Evolutionary conservation across 1,140 invertebrate genomes (phyloP).

Genomic region (Tetragonula clypearis): DNA sequence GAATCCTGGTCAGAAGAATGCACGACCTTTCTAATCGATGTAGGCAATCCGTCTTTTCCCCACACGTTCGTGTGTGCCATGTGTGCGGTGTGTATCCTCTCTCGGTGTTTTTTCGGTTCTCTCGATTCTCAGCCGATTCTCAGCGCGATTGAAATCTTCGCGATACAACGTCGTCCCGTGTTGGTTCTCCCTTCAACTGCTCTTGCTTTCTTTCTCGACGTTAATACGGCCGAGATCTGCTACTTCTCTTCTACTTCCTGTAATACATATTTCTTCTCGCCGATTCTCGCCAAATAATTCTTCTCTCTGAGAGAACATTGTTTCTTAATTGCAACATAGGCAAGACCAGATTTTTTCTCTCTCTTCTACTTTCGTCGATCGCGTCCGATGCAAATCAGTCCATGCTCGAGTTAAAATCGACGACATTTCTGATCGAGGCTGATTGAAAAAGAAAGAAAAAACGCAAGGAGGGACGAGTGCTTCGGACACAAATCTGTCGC

Average conservation of each 20-base stretch:
- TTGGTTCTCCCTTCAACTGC: background rate
- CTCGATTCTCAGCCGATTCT: constrained; percentile 10
- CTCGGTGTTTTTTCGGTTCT: constrained; percentile 12
- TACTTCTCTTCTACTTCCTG: background rate
- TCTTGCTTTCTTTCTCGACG: background rate
- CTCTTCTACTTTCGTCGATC: too few species aligned
- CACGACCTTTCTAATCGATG: constrained; percentile 53
- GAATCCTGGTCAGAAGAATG: constrained; percentile 50
- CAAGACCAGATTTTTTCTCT: too few species aligned
- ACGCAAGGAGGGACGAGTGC: too few species aligned
- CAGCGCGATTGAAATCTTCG: constrained; percentile 23
- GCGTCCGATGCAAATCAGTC: too few species aligned
- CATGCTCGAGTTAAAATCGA: too few species aligned
- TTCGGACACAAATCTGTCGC: too few species aligned
- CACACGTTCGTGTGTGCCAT: constrained; percentile 32
- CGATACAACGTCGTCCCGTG: background rate
- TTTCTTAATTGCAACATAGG: background rate
- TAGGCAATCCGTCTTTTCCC: constrained; percentile 61
- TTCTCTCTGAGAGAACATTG: background rate
- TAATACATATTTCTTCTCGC: background rate
- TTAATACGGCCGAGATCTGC: background rate
- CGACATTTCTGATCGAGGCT: too few species aligned
- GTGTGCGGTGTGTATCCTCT: constrained; percentile 32
- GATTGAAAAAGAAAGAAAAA: too few species aligned
- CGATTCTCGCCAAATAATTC: background rate